Conservation (phyloP, 1,140 invertebrate species). For the Cherax quadricarinatus region DNA sequence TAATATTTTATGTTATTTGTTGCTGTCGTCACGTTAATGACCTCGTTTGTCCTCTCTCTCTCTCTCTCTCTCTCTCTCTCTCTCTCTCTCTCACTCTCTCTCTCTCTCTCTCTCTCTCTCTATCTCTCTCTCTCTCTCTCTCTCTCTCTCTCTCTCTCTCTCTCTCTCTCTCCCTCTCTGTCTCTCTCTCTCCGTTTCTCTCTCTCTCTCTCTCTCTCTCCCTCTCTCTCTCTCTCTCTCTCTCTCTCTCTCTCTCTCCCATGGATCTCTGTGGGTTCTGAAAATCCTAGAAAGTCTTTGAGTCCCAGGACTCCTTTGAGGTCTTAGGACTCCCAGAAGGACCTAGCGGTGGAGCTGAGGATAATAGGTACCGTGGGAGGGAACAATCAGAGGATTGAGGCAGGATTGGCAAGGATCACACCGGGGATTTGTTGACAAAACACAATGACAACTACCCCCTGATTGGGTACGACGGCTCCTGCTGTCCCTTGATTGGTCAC, state of each 20-base stretch:
- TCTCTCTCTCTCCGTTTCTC: neutral
- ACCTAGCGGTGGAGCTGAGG: too few relatives aligned
- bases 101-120: neutral
- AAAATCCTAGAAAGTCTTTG: neutral
- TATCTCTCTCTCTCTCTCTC: conserved; percentile 8
- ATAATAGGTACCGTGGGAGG: too few relatives aligned
- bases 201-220: conserved; percentile 25
- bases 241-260: neutral
- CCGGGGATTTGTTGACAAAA: too few relatives aligned
- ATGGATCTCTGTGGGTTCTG: neutral
- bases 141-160: neutral
- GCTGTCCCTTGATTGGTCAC: too few relatives aligned
- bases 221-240: conserved; percentile 28
- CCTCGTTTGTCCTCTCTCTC: neutral
- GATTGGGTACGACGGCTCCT: too few relatives aligned
- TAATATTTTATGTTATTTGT: neutral
- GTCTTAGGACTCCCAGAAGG: too few relatives aligned
- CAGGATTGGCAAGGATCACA: too few relatives aligned
- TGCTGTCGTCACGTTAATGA: neutral
- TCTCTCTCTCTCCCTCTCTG: neutral
- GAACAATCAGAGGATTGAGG: too few relatives aligned
- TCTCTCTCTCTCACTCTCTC: neutral
- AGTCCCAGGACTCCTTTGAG: too few relatives aligned
- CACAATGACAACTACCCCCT: too few relatives aligned
- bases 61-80: neutral